A percentile compares a stretch with the other conserved stretches of the same genome.
Conservation (phyloP, 2,888 invertebrate genomes). For the Seira sanloemensis region DNA sequence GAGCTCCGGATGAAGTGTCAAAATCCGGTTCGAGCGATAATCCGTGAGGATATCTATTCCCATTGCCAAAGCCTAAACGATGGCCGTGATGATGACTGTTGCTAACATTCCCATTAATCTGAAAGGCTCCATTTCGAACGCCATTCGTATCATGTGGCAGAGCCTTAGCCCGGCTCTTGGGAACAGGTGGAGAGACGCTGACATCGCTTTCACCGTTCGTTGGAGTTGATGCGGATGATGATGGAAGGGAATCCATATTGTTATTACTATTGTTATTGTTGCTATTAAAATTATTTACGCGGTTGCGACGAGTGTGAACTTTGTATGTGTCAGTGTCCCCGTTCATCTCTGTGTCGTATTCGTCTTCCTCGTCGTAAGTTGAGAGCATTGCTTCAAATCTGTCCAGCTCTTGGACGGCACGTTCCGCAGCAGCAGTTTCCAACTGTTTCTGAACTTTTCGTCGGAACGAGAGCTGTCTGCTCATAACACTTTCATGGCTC, state of each 20-base stretch:
- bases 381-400: slow-evolving; percentile 70
- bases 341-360: slow-evolving; percentile 39
- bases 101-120: slow-evolving; percentile 30
- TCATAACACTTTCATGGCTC: slow-evolving; percentile 75
- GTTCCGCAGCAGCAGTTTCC: slow-evolving; percentile 69
- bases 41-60: slow-evolving; percentile 35
- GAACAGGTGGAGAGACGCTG: slow-evolving; percentile 30
- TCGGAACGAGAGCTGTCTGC: slow-evolving; percentile 74
- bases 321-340: neutral
- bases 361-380: slow-evolving; percentile 69
- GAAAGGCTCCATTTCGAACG: neutral
- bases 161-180: slow-evolving; percentile 43
- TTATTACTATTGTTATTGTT: neutral
- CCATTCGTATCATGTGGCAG: slow-evolving; percentile 34
- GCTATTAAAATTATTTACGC: slow-evolving; percentile 16
- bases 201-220: slow-evolving; percentile 24
- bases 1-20: slow-evolving; percentile 40
- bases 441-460: slow-evolving; percentile 73
- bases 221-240: slow-evolving; percentile 15
- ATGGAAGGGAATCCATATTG: slow-evolving; percentile 34
- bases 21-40: slow-evolving; percentile 34
- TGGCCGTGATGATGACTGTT: neutral
- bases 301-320: slow-evolving; percentile 23
- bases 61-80: slow-evolving; percentile 26
- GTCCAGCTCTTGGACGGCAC: slow-evolving; percentile 69